Conservation (phyloP, 2,888 invertebrate genomes). For the Aleiodes leptofemur region DNA sequence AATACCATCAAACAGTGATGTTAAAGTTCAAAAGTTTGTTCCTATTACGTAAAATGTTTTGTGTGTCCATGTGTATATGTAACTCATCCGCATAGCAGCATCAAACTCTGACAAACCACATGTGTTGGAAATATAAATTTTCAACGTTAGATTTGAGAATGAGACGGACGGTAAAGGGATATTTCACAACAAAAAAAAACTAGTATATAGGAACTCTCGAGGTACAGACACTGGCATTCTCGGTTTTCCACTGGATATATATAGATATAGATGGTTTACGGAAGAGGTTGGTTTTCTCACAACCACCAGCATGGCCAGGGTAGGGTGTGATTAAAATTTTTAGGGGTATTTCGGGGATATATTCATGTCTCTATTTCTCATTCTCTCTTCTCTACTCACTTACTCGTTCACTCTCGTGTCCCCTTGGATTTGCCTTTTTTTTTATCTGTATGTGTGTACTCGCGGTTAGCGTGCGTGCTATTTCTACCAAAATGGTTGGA, state of each 20-base stretch:
- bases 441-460: conserved; percentile 41
- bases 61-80: conserved; percentile 9
- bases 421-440: conserved; percentile 15
- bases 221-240: conserved; percentile 31
- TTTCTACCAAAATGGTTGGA: conserved; percentile 34
- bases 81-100: too few relatives aligned
- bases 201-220: conserved; percentile 38
- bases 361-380: conserved; percentile 31
- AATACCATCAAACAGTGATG: conserved; percentile 36
- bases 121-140: conserved; percentile 42
- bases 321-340: conserved; percentile 57
- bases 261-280: conserved; percentile 13
- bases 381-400: neutral
- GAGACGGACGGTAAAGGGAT: conserved; percentile 33
- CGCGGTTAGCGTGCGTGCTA: conserved; percentile 47
- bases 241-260: conserved; percentile 30
- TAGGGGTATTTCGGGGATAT: conserved; percentile 46
- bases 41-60: conserved; percentile 13
- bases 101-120: conserved; percentile 10
- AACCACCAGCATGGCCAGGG: conserved; percentile 42
- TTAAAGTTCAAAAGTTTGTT: conserved; percentile 31
- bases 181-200: neutral
- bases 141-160: conserved; percentile 16
- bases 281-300: conserved; percentile 42
- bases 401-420: neutral